Base-by-base conservation (phyloP, 2,113 vertebrate species). In the Microcebus murinus region DNA sequence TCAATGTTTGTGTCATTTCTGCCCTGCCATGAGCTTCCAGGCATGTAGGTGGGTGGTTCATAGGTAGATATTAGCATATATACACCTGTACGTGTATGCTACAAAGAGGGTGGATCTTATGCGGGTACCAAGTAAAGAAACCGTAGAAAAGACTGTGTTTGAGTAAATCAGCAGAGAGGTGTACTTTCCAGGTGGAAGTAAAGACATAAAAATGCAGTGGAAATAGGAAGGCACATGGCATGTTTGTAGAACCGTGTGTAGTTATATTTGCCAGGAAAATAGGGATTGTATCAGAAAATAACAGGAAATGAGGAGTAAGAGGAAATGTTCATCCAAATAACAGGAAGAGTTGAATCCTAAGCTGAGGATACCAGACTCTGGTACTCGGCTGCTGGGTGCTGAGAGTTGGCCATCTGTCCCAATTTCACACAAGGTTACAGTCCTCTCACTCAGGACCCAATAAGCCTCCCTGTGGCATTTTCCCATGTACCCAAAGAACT, bases 401-500 rank as follows among this genome's bases (percentile, higher is more conserved):
- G 96, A 91, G 55, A 96, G 95, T 96, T 23, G 90, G n/a, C 27
- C 91, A 68, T 70, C 97, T 97, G 97, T 94, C 97, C 97, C 85
- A 79, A 95, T 97, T 98, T 98, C 97, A 95, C 20, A 63, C 95
- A 61, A 94, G 96, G 90, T 31, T 91, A 67, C 61, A 50, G 39
- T 71, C 55, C 80, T 96, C 68, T 94, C 95, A 39, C 81, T 86
- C 88, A 4, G 2, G 73, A 82, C 94, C 71, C 55, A 76, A 48
- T 27, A 95, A 87, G 83, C 31, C 77, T 74, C 88, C 85, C 67
- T 63, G 8, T 59, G 97, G 68, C n/a, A 50, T n/a, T 96, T 91
- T 73, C 23, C 48, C 17, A 1, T 0, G 0, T 8, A 29, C 61
- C 90, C 83, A 79, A 27, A 74, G 73, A 90, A 63, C 0, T 0